Base-by-base conservation (phyloP, 1,140 invertebrate genomes). In the Scaptodrosophila lebanonensis region DNA sequence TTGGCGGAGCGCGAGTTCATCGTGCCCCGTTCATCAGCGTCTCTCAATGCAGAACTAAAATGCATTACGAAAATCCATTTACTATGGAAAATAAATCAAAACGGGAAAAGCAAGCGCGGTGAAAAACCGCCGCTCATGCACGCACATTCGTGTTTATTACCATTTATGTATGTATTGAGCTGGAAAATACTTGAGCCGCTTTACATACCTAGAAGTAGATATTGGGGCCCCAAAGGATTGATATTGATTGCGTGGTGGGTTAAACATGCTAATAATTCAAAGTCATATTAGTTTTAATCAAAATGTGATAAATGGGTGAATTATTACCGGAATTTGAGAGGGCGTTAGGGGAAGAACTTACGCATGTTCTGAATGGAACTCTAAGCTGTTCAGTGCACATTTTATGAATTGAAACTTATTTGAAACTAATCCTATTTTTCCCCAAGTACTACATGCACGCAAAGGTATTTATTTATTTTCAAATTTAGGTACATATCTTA, bases 41-140 rank as follows among this genome's bases (percentile, higher is more conserved):
- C 32, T 17, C 38, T 62, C 43, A 22, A 53, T 54, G 76, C 83
- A 83, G 60, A 85, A 71, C 83, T 85, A 85, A 85, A 75, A 85
- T 54, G 66, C 83, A 85, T 85, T 79, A 68, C 83, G 40, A 85
- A 85, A 83, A 65, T 67, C 66, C 58, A 82, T 76, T 84, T 64
- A 59, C 60, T 75, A 75, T 85, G 83, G 83, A 64, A 77, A 71
- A 85, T 85, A 84, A 84, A 85, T 85, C 83, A 85, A 85, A 62
- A 57, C 48, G 53, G 62, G 53, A 82, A n/a, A 82, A 64, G 51
- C 70, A 57, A 42, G 20, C 17, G 38, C 36, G 48, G 39, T 44
- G 67, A 58, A 68, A 65, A 79, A 67, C 60, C 54, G 54, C 17
- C 44, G 52, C 54, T 18, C 32, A 45, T 43, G 48, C 38, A 44